phyloP scores from a whole-genome alignment of 2,888 invertebrate species.

The Acleris cristana region DNA sequence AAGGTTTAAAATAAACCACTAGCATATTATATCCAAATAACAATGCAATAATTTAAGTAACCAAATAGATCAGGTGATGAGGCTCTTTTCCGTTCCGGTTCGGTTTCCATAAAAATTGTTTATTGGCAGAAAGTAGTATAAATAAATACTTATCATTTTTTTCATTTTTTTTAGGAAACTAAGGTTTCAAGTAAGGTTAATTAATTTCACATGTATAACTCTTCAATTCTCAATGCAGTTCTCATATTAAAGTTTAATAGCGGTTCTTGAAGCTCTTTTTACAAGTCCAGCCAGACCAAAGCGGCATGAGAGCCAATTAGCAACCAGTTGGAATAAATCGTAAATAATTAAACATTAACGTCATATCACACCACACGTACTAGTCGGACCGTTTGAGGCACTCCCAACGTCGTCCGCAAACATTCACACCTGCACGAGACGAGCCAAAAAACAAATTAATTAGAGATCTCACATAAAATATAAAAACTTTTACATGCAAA shows the following conservation, averaged over 20 bases:
- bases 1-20: no score
- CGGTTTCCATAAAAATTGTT: no score
- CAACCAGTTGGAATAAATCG: constrained; percentile 19
- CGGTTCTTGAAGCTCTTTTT: not conserved
- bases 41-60: no score
- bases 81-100: no score
- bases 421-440: constrained; percentile 48
- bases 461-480: constrained; percentile 54
- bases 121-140: no score
- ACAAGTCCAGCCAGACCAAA: not conserved
- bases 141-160: no score
- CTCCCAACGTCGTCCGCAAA: constrained; percentile 18
- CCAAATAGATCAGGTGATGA: no score
- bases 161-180: no score
- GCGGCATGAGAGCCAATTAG: constrained; percentile 19
- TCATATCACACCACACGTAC: constrained; percentile 31
- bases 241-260: not conserved
- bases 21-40: no score
- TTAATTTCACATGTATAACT: no score
- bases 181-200: no score
- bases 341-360: constrained; percentile 26
- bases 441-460: constrained; percentile 59
- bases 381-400: constrained; percentile 22
- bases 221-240: not conserved
- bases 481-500: constrained; percentile 59